Evolutionary conservation across 2,797 vertebrate species (phyloP), one percentile per base, ranked within the genome.

Genomic region (Selene dorsalis): DNA sequence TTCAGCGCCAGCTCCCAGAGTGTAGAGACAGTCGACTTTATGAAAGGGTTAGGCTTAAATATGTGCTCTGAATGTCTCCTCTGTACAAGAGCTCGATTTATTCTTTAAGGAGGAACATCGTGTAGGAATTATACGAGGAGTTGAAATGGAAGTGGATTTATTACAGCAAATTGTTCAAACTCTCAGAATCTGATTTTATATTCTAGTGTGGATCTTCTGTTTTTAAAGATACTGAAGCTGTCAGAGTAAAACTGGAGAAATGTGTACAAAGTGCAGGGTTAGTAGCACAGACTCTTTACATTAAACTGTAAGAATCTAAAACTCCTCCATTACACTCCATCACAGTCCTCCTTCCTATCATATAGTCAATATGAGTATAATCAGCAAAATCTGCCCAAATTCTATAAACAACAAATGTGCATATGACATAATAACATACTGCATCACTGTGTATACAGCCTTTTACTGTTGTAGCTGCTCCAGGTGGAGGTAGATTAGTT

Each of bases 151-250:
- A 0, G 12, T 26, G 38, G 4, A 0, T 16, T 26, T 43, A 10
- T 26, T 69, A 64, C 11, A 59, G 68, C 16, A 60, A 28, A 50
- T 76, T 53, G 22, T 28, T 73, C n/a, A 50, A 67, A 66, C 35
- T 48, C 1, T 3, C 30, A 28, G 24, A 26, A 28, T 7, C 18
- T 18, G 17, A 24, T 32, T 38, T 69, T n/a, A 26, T 16, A 45
- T 24, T 58, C 22, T 4, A 9, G 11, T 13, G 20, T 2, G 47
- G 45, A 0, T 12, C 43, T 3, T 28, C 35, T 16, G 13, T 72
- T 57, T 30, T 7, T 2, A 20, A n/a, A 50, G 10, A 38, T 13
- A 35, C 8, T n/a, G 17, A 52, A 50, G 1, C n/a, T 41, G 13
- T 69, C 58, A 8, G 4, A 50, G 26, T 26, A 6, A n/a, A 24